Evolutionary conservation across 2,113 vertebrate genomes (phyloP).

Genomic region (Cryptotis parvus): DNA sequence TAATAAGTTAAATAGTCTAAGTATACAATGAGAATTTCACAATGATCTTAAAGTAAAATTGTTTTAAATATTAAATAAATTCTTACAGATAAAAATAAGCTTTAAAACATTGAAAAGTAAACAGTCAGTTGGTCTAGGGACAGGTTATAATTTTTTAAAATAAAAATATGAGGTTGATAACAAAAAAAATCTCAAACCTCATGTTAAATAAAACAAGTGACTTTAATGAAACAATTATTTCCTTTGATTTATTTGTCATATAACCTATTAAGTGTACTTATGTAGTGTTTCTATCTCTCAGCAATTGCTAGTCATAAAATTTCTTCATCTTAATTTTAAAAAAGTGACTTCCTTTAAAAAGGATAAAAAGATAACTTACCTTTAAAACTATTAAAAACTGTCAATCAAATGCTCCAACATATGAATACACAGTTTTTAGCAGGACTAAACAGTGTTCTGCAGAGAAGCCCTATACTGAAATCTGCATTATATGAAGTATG

Average conservation of each 20-base stretch:
- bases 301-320: neutral
- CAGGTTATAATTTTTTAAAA: slow-evolving; percentile 12
- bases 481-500: slow-evolving; percentile 61
- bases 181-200: neutral
- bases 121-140: neutral
- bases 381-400: slow-evolving; percentile 69
- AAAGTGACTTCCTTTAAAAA: slow-evolving; percentile 83
- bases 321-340: neutral
- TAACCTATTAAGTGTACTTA: neutral
- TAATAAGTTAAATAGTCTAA: slow-evolving; percentile 1
- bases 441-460: slow-evolving; percentile 64
- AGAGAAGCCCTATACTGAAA: slow-evolving; percentile 72
- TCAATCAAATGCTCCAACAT: slow-evolving; percentile 67
- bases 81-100: neutral
- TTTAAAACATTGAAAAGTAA: slow-evolving; percentile 10
- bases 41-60: neutral
- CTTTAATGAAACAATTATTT: neutral
- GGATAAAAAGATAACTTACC: slow-evolving; percentile 83
- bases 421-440: slow-evolving; percentile 74
- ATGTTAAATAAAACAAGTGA: slow-evolving; percentile 46
- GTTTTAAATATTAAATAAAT: slow-evolving; percentile 34
- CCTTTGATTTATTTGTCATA: neutral
- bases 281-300: neutral
- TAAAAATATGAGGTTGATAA: slow-evolving; percentile 22
- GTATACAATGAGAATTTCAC: neutral